Evolutionary conservation across 1,140 invertebrate genomes (phyloP).

Genomic region (Pseudomyrmex pallidus): DNA sequence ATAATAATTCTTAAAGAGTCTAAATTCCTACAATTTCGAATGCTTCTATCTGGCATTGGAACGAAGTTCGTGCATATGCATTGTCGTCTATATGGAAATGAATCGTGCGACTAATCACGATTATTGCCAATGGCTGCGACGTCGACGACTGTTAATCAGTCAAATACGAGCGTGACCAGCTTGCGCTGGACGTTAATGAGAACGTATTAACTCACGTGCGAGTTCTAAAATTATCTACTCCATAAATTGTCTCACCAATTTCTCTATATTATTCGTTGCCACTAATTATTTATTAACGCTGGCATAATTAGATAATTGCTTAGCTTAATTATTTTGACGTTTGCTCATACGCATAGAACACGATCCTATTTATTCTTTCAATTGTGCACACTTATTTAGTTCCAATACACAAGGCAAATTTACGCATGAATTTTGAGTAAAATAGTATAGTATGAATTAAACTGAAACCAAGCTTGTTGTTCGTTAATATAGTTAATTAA

Average conservation of each 20-base stretch:
- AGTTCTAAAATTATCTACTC: constrained; percentile 55
- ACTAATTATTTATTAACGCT: constrained; percentile 42
- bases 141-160: constrained; percentile 57
- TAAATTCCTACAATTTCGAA: too few relatives aligned
- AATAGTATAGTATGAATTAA: constrained; percentile 18
- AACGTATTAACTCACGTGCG: constrained; percentile 47
- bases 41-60: too few relatives aligned
- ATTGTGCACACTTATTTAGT: not conserved
- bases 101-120: constrained; percentile 49
- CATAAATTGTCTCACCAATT: constrained; percentile 37
- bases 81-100: constrained; percentile 58
- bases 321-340: not conserved
- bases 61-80: constrained; percentile 20
- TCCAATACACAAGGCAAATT: constrained; percentile 4
- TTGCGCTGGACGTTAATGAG: constrained; percentile 51
- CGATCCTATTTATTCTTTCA: constrained; percentile 9
- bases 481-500: constrained; percentile 17
- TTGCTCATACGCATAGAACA: not conserved
- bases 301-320: constrained; percentile 17
- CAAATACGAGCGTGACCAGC: constrained; percentile 21
- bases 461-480: not conserved
- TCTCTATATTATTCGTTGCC: not conserved
- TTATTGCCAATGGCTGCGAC: constrained; percentile 50
- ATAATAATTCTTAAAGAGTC: too few relatives aligned
- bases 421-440: not conserved